phyloP scores from a whole-genome alignment of 2,113 vertebrate species.

The Anseranas semipalmata region DNA sequence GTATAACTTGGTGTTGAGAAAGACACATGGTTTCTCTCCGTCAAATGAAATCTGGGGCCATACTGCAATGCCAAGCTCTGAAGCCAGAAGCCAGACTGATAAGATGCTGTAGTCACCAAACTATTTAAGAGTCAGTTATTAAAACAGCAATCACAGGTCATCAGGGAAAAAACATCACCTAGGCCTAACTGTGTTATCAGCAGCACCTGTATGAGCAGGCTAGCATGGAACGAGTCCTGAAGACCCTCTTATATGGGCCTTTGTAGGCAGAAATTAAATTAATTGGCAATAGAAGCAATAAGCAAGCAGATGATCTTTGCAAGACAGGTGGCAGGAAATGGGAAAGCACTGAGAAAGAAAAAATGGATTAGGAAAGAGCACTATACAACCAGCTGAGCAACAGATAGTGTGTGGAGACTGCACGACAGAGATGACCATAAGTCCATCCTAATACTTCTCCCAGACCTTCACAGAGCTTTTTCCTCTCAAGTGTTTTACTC shows the following conservation, averaged over 20 bases:
- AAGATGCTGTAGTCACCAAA: neutral
- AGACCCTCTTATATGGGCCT: neutral
- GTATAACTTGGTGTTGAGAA: neutral
- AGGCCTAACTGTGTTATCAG: neutral
- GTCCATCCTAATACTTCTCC: neutral
- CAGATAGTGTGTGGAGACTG: neutral
- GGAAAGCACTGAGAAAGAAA: neutral
- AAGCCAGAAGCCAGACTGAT: neutral
- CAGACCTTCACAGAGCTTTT: neutral
- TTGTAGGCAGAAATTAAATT: neutral
- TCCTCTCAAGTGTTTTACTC: neutral
- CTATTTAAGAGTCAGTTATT: neutral
- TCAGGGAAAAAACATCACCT: neutral
- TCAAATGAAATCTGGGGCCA: neutral
- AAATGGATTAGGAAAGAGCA: neutral
- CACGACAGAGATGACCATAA: neutral
- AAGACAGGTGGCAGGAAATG: neutral
- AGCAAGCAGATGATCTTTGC: conserved; percentile 10
- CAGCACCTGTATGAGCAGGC: neutral
- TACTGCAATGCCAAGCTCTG: neutral
- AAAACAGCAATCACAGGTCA: neutral
- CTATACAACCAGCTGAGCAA: neutral
- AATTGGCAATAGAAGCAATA: neutral
- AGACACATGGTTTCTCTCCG: neutral
- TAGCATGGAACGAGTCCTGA: neutral